phyloP scores from a whole-genome alignment of 2,888 invertebrate species.

The Xylota sylvarum region DNA sequence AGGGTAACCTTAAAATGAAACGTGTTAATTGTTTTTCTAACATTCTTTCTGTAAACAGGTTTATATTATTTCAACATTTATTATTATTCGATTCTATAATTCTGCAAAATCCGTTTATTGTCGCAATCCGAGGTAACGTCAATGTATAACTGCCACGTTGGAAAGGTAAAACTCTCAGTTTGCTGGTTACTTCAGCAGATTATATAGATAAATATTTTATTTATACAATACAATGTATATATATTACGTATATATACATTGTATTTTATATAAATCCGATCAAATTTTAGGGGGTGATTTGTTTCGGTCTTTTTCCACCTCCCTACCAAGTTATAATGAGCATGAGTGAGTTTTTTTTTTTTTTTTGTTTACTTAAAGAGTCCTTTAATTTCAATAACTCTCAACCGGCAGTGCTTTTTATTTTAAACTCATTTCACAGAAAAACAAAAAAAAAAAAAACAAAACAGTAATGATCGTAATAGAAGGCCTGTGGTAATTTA shows the following conservation, averaged over 20 bases:
- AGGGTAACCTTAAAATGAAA: slow-evolving; percentile 72
- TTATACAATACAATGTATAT: slow-evolving; percentile 41
- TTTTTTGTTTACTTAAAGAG: background rate
- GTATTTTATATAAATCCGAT: slow-evolving; percentile 46
- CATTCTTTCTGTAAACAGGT: slow-evolving; percentile 64
- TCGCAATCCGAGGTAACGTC: slow-evolving; percentile 58
- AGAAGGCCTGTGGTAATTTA: slow-evolving; percentile 34
- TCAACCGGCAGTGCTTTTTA: slow-evolving; percentile 34
- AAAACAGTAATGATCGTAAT: slow-evolving; percentile 21
- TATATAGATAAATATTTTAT: slow-evolving; percentile 40
- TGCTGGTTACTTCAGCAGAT: slow-evolving; percentile 46
- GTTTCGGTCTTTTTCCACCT: slow-evolving; percentile 1
- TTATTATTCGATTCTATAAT: slow-evolving; percentile 54
- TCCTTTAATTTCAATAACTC: slow-evolving; percentile 1
- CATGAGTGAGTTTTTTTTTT: slow-evolving; percentile 4
- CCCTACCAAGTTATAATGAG: slow-evolving; percentile 7
- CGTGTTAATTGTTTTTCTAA: slow-evolving; percentile 70
- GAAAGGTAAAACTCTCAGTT: slow-evolving; percentile 47
- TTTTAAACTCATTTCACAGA: slow-evolving; percentile 32
- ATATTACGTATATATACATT: slow-evolving; percentile 32
- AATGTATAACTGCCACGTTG: slow-evolving; percentile 57
- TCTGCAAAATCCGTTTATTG: slow-evolving; percentile 41
- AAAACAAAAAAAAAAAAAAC: background rate
- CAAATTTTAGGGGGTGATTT: slow-evolving; percentile 26
- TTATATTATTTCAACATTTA: slow-evolving; percentile 57